Evolutionary conservation across 1,140 invertebrate species (phyloP).

Genomic region (Psix sp.): DNA sequence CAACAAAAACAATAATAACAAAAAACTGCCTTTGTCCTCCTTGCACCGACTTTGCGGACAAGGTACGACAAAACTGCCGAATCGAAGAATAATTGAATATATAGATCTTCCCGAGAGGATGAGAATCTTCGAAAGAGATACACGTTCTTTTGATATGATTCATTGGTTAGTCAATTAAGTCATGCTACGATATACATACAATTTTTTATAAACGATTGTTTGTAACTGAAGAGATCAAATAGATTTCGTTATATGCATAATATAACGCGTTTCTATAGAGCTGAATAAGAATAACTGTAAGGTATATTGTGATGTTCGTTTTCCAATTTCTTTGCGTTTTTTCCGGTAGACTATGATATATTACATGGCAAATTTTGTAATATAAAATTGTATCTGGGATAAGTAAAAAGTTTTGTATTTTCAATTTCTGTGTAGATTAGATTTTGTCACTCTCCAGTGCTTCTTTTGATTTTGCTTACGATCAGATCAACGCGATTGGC

Average conservation of each 20-base stretch:
- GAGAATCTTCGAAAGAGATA: too few species aligned
- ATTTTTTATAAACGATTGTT: constrained; percentile 35
- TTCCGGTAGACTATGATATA: constrained; percentile 34
- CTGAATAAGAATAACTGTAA: constrained; percentile 18
- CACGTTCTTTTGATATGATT: constrained; percentile 26
- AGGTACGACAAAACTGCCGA: constrained; percentile 3
- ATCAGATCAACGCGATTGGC: too few species aligned
- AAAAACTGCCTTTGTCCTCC: too few species aligned
- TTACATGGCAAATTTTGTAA: constrained; percentile 44
- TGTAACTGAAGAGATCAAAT: constrained; percentile 23
- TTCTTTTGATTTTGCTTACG: background rate
- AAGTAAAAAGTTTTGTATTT: constrained; percentile 48
- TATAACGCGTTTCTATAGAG: constrained; percentile 26
- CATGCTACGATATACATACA: constrained; percentile 42
- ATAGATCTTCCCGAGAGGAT: too few species aligned
- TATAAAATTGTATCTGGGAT: constrained; percentile 46
- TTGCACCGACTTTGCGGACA: too few species aligned
- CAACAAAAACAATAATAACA: too few species aligned
- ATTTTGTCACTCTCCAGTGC: constrained; percentile 20
- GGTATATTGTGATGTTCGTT: constrained; percentile 16
- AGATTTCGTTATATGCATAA: constrained; percentile 24
- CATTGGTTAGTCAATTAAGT: constrained; percentile 44
- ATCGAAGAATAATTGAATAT: too few species aligned
- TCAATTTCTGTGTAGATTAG: constrained; percentile 33
- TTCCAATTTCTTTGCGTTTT: constrained; percentile 11